Evolutionary conservation across 2,888 invertebrate genomes (phyloP).

Genomic region (Muscina levida): DNA sequence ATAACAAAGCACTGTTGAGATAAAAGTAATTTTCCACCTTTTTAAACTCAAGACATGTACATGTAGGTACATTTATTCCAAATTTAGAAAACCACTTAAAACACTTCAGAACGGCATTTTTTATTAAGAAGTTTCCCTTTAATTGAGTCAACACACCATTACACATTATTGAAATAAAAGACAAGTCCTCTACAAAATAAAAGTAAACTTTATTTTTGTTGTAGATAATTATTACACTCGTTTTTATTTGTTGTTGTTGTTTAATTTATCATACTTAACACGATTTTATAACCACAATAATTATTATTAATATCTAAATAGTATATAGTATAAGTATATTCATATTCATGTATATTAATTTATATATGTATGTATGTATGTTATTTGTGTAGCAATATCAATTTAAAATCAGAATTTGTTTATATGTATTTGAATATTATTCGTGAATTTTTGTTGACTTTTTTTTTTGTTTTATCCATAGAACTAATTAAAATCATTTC

Average conservation of each 20-base stretch:
- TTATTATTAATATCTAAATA: conserved; percentile 16
- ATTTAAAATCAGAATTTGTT: background rate
- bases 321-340: too few relatives aligned
- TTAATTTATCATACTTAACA: background rate
- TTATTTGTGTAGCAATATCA: conserved; percentile 4
- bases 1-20: too few relatives aligned
- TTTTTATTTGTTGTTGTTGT: too few relatives aligned
- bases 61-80: too few relatives aligned
- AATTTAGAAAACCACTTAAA: too few relatives aligned
- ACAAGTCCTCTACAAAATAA: conserved; percentile 19
- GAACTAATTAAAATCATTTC: conserved; percentile 43
- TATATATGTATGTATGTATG: background rate
- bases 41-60: too few relatives aligned
- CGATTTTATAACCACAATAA: conserved; percentile 7
- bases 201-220: conserved; percentile 16
- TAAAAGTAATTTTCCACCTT: too few relatives aligned
- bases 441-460: conserved; percentile 17
- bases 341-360: background rate
- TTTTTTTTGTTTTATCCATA: conserved; percentile 17
- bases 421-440: conserved; percentile 60
- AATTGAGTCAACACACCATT: too few relatives aligned
- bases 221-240: conserved; percentile 11
- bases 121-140: too few relatives aligned
- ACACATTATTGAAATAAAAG: too few relatives aligned
- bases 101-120: too few relatives aligned